Evolutionary conservation across 2,113 vertebrate genomes (phyloP).

Genomic region (Orthonyx spaldingii): DNA sequence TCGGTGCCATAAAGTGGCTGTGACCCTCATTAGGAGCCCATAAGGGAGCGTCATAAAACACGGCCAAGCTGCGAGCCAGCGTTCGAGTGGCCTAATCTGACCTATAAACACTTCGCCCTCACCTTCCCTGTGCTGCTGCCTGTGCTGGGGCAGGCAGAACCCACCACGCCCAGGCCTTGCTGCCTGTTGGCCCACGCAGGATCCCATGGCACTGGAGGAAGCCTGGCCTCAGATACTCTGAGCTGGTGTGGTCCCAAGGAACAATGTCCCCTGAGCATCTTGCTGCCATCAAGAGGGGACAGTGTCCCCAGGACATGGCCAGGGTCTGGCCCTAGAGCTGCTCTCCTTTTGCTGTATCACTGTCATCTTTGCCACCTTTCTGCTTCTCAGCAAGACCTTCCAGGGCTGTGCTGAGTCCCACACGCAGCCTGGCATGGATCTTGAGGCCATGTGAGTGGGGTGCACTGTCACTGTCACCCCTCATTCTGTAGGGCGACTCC

Average conservation of each 20-base stretch:
- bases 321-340: neutral
- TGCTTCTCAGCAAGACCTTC: neutral
- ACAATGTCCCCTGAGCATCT: neutral
- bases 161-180: neutral
- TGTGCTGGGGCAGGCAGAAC: neutral
- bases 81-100: conserved; percentile 24
- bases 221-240: neutral
- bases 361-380: rapidly evolving
- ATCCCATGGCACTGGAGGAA: neutral
- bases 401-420: neutral
- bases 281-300: neutral
- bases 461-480: neutral
- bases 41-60: conserved; percentile 31
- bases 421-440: rapidly evolving
- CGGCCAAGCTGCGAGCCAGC: neutral
- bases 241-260: neutral
- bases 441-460: rapidly evolving
- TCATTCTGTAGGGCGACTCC: rapidly evolving
- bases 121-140: neutral
- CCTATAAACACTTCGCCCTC: conserved; percentile 25
- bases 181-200: neutral
- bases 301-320: neutral
- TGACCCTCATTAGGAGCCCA: conserved; percentile 63
- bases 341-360: rapidly evolving
- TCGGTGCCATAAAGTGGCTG: conserved; percentile 47